These are phyloP conservation scores for Gila robusta DNA, from an alignment of 2,797 vertebrate species.

Conservation along the genomic window DNA sequence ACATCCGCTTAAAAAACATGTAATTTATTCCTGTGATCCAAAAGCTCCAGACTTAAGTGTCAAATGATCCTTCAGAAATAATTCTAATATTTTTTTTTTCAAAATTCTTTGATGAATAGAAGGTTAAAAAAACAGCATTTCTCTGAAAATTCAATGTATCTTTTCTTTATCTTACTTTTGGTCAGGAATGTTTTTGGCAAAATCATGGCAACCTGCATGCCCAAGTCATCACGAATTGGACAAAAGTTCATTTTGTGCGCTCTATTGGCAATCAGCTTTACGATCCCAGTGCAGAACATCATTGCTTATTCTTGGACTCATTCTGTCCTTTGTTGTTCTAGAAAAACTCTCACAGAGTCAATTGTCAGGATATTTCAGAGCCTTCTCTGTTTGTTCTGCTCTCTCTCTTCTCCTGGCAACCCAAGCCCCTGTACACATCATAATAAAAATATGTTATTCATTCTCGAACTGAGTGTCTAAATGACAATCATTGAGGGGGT, in stretches of 20 bases:
- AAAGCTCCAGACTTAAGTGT: background rate
- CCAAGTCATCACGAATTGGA: background rate
- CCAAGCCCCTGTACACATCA: constrained; percentile 67
- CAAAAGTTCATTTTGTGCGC: background rate
- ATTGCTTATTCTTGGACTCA: background rate
- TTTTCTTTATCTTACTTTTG: background rate
- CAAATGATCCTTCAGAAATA: background rate
- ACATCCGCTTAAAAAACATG: background rate
- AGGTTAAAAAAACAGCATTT: background rate
- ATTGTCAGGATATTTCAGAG: constrained; percentile 56
- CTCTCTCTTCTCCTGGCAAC: constrained; percentile 71
- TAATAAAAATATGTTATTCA: background rate
- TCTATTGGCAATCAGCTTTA: background rate
- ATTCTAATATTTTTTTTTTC: background rate
- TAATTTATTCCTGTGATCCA: background rate
- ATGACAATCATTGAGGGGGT: background rate
- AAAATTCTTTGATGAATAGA: background rate
- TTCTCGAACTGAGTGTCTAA: background rate
- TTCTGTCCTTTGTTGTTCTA: background rate
- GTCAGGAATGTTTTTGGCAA: background rate
- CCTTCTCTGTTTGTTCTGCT: constrained; percentile 58
- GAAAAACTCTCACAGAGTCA: constrained; percentile 6
- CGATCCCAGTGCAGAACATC: background rate
- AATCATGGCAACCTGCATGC: background rate
- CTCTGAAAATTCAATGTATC: background rate